Evolutionary conservation across 2,113 vertebrate genomes (phyloP), one percentile per base, ranked within the genome.

Genomic region (Microcebus lehilahytsara): DNA sequence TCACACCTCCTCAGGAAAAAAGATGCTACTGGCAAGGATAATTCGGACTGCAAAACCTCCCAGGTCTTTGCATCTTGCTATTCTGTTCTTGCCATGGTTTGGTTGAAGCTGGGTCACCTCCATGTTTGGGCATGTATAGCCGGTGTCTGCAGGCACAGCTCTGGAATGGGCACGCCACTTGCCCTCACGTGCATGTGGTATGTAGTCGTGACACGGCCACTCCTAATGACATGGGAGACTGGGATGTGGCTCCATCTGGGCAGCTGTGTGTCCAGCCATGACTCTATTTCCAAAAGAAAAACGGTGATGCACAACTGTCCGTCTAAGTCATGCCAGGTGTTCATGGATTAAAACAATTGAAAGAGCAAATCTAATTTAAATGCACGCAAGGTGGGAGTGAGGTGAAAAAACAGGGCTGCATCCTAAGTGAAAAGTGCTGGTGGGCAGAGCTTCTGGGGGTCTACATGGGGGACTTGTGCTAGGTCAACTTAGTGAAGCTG

Each of bases 111-210:
- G 14, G 1, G 67, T 19, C 0, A 14, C 13, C 30, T 80, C 71
- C 67, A 6, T 1, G 10, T n/a, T 27, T 51, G 46, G 62, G 37
- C 49, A 32, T 3, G 23, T 5, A 16, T 46, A 56, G 13, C 51
- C 1, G 0, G 20, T 23, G 69, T 64, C 42, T 32, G 60, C 56
- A 53, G 58, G 32, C 5, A 30, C 5, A 13, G 67, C 60, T 9
- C 51, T 4, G 27, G 49, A 42, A 46, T 34, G 23, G 51, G 8
- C 37, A 9, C 4, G 19, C 22, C 0, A 3, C 46, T 9, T 11
- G 56, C 37, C 30, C 20, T 37, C 14, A 10, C 10, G 0, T 42
- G 30, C n/a, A 4, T 0, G 19, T 6, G 19, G 9, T 14, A 20
- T n/a, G 10, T 5, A 30, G 37, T 37, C n/a, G 32, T 17, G 62